phyloP scores from a whole-genome alignment of 2,888 invertebrate species.

The Tyria jacobaeae region DNA sequence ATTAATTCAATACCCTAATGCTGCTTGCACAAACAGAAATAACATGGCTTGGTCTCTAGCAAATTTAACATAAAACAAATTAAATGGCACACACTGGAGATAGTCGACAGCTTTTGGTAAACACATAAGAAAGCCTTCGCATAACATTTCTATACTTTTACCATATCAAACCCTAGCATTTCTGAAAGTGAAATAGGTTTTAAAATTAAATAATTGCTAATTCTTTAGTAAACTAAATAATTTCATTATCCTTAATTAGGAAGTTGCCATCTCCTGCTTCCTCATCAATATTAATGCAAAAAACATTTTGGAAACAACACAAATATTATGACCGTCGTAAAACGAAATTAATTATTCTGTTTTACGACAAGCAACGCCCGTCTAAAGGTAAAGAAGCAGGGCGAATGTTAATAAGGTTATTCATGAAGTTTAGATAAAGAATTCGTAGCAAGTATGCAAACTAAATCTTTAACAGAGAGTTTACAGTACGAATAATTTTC shows the following conservation, averaged over 20 bases:
- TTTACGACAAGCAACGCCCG: conserved; percentile 3
- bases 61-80: too few species aligned
- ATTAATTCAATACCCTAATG: too few species aligned
- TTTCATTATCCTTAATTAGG: not conserved
- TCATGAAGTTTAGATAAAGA: conserved; percentile 4
- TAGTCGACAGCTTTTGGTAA: too few species aligned
- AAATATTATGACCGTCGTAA: not conserved
- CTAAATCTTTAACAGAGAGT: not conserved
- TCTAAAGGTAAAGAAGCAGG: conserved; percentile 1
- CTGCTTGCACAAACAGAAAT: too few species aligned
- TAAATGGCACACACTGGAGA: too few species aligned
- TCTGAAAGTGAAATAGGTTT: too few species aligned
- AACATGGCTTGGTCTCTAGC: too few species aligned
- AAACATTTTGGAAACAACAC: not conserved
- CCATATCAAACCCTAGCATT: too few species aligned
- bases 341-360: conserved; percentile 9
- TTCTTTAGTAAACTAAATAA: too few species aligned
- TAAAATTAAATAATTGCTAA: too few species aligned
- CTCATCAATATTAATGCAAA: not conserved
- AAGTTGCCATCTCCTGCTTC: not conserved
- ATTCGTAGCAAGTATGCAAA: not conserved
- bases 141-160: too few species aligned
- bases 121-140: too few species aligned
- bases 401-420: conserved; percentile 4
- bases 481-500: not conserved